Evolutionary conservation across 2,888 invertebrate genomes (phyloP).

Genomic region (Iphiclides podalirius): DNA sequence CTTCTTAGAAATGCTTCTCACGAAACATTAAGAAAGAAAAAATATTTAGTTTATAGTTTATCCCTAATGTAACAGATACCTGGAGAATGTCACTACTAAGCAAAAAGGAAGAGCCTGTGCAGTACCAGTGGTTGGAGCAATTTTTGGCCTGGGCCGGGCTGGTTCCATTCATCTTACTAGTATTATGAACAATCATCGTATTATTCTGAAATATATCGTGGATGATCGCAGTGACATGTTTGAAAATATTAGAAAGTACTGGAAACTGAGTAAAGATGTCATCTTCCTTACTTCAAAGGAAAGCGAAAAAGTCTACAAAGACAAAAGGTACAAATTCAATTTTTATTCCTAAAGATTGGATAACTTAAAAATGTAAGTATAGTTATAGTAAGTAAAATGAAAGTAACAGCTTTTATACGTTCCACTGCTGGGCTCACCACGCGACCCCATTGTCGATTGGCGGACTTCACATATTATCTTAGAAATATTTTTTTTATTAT

Average conservation of each 20-base stretch:
- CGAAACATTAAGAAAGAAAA: too few species aligned
- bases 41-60: too few species aligned
- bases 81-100: slow-evolving; percentile 54
- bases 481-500: too few species aligned
- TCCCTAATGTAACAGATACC: slow-evolving; percentile 63
- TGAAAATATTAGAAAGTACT: slow-evolving; percentile 64
- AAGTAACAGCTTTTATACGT: too few species aligned
- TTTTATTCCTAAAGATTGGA: background rate
- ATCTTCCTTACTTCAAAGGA: slow-evolving; percentile 71
- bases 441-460: too few species aligned
- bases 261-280: slow-evolving; percentile 67
- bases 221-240: slow-evolving; percentile 73
- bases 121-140: slow-evolving; percentile 63
- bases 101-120: slow-evolving; percentile 35
- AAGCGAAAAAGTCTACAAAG: slow-evolving; percentile 68
- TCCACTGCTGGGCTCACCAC: too few species aligned
- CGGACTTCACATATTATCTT: too few species aligned
- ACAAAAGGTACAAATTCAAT: slow-evolving; percentile 64
- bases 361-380: too few species aligned
- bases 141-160: slow-evolving; percentile 81
- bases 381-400: too few species aligned
- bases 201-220: slow-evolving; percentile 76
- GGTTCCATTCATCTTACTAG: slow-evolving; percentile 80
- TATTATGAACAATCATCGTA: slow-evolving; percentile 66
- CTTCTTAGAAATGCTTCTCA: too few species aligned